These are phyloP conservation scores for Notodonta ziczac DNA, from an alignment of 2,888 invertebrate species.

Conservation along the genomic window DNA sequence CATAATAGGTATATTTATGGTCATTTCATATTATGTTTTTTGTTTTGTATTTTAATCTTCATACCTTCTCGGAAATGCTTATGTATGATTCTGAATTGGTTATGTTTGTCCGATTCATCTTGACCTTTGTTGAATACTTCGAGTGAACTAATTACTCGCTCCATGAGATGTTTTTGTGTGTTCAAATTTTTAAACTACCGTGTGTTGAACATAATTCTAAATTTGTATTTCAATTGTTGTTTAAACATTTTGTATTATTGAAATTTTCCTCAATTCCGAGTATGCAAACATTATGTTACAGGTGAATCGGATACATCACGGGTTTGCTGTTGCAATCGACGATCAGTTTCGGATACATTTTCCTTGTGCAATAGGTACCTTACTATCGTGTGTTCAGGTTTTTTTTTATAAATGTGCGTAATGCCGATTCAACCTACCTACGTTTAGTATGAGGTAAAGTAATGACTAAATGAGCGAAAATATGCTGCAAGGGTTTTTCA, in stretches of 20 bases:
- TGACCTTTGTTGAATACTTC: slow-evolving; percentile 45
- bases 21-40: slow-evolving; percentile 47
- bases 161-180: slow-evolving; percentile 25
- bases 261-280: slow-evolving; percentile 28
- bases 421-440: no score
- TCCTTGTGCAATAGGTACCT: slow-evolving; percentile 15
- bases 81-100: slow-evolving; percentile 52
- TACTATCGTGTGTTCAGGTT: no score
- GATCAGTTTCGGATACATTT: slow-evolving; percentile 20
- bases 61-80: slow-evolving; percentile 55
- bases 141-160: slow-evolving; percentile 23
- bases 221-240: not conserved
- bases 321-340: slow-evolving; percentile 10
- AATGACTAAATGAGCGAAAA: no score
- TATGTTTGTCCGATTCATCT: slow-evolving; percentile 27
- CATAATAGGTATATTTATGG: slow-evolving; percentile 42
- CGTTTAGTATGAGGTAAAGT: no score
- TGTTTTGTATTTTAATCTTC: slow-evolving; percentile 51
- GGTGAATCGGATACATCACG: slow-evolving; percentile 8
- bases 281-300: slow-evolving; percentile 19
- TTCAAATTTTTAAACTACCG: not conserved
- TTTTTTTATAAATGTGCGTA: no score
- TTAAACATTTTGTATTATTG: slow-evolving; percentile 11
- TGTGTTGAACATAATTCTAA: not conserved
- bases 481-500: no score